Conservation (phyloP, 64 coral and sea anemone species). For the Actinia tenebrosa region DNA sequence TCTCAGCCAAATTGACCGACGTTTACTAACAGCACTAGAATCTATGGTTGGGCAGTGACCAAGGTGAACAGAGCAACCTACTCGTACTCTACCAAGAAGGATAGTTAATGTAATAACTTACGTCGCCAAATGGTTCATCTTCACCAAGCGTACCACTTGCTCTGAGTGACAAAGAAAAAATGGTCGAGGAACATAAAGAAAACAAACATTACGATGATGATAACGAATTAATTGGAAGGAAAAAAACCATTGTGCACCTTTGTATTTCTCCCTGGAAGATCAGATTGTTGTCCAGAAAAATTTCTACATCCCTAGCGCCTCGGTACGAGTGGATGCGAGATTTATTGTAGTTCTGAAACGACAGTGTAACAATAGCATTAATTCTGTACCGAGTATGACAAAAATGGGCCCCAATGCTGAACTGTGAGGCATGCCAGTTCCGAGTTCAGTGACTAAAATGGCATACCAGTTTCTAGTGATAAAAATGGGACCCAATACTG, state of each 20-base stretch:
- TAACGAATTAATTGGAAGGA: background rate
- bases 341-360: conserved; percentile 92
- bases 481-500: no score
- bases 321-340: conserved; percentile 97
- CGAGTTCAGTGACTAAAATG: no score
- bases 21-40: no score
- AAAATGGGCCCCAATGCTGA: background rate
- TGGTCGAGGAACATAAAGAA: background rate
- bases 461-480: no score
- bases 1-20: no score
- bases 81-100: no score
- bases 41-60: no score
- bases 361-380: background rate
- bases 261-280: conserved; percentile 95
- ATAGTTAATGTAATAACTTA: conserved; percentile 36
- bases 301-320: conserved; percentile 82
- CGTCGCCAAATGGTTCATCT: conserved; percentile 92
- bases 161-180: conserved; percentile 24
- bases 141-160: conserved; percentile 91
- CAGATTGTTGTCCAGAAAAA: conserved; percentile 71
- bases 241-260: conserved; percentile 24
- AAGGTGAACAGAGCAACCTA: no score
- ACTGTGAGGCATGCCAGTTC: background rate
- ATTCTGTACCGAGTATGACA: background rate
- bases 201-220: background rate